These are phyloP conservation scores for Neogale vison DNA, from an alignment of 2,113 vertebrate species.

Conservation along the genomic window DNA sequence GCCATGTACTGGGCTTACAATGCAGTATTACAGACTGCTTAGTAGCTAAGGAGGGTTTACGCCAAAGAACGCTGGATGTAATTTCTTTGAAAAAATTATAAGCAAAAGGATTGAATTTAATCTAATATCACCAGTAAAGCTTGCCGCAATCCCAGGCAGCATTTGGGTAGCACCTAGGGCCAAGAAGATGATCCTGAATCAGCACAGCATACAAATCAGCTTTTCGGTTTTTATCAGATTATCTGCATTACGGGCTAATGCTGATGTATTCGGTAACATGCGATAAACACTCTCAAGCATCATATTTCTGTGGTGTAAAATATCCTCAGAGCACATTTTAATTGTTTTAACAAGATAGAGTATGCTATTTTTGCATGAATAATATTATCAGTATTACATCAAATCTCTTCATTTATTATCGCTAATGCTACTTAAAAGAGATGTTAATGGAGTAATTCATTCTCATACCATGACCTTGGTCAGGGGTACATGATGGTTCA, in stretches of 20 bases:
- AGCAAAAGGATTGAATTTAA: slow-evolving; percentile 91
- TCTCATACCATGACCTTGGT: slow-evolving; percentile 94
- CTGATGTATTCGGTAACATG: slow-evolving; percentile 79
- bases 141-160: slow-evolving; percentile 83
- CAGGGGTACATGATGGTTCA: slow-evolving; percentile 94
- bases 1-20: slow-evolving; percentile 79
- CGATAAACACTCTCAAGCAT: slow-evolving; percentile 75
- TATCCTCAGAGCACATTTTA: slow-evolving; percentile 79
- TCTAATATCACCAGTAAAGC: slow-evolving; percentile 93
- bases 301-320: slow-evolving; percentile 80
- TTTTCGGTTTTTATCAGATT: slow-evolving; percentile 91
- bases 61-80: slow-evolving; percentile 88
- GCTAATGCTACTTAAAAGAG: slow-evolving; percentile 94
- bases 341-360: slow-evolving; percentile 86
- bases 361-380: slow-evolving; percentile 84
- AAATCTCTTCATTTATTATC: slow-evolving; percentile 93
- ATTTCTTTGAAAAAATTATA: slow-evolving; percentile 91
- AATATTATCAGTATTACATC: slow-evolving; percentile 86
- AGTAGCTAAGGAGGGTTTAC: slow-evolving; percentile 86
- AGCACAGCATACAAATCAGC: slow-evolving; percentile 90
- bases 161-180: slow-evolving; percentile 84
- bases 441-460: slow-evolving; percentile 98
- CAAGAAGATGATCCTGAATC: slow-evolving; percentile 90
- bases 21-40: slow-evolving; percentile 71
- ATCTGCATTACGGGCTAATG: slow-evolving; percentile 87